Base-by-base conservation (phyloP, 2,888 invertebrate species). In the Peribatodes rhomboidaria region DNA sequence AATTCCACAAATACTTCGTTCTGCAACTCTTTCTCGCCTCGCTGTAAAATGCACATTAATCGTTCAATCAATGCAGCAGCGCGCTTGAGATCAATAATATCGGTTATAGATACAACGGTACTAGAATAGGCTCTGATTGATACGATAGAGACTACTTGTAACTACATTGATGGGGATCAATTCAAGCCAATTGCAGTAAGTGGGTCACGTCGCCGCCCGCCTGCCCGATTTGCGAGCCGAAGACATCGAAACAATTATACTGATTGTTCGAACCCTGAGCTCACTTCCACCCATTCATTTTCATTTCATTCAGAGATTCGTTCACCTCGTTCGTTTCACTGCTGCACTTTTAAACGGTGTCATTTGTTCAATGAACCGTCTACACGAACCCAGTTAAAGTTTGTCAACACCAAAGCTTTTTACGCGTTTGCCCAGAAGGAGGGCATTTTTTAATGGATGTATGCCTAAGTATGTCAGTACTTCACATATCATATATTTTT, bases 161-260 rank as follows among this genome's bases (percentile, higher is more conserved):
- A 31, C 31, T 74, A 75, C 69, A 79, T 78, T 80, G 80, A 86
- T 87, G 77, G 76, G 78, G 81, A 81, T 83, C 83, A 86, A 86
- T 86, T 86, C 79, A 73, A 76, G 67, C 74, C 83, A 84, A 86
- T 86, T 84, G 81, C 73, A 69, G 76, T 78, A 85, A 83, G 78
- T 84, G 74, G 84, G 87, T 81, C 82, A 82, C 72, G 72, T 75
- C 71, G 75, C 73, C 73, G 74, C 74, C 76, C 67, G 75, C 76
- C 81, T 80, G 81, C 77, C 83, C 83, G 81, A 82, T 83, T 76
- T 72, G 70, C 72, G 65, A 63, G 58, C 68, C 69, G 37, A 77
- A 79, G 78, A 80, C 79, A 74, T 69, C 74, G 67, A 52, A 67
- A 81, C 80, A 82, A 85, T 83, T 78, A 82, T 20, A 78, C 67